These are phyloP conservation scores for Perizoma affinitatum DNA, from an alignment of 2,888 invertebrate species.

Conservation along the genomic window DNA sequence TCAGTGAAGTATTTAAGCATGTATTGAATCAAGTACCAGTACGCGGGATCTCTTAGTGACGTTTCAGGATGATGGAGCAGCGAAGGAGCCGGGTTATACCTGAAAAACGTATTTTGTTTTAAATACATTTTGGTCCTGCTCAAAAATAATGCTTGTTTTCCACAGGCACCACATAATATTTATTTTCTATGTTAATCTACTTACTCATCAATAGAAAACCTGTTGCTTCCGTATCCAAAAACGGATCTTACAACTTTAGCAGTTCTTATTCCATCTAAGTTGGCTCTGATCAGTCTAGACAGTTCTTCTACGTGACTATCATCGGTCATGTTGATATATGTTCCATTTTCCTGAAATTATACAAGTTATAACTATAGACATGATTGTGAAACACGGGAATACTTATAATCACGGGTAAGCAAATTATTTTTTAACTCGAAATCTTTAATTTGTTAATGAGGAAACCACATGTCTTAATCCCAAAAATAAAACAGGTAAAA, in stretches of 20 bases:
- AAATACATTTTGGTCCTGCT: not conserved
- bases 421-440: no score
- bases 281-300: slow-evolving; percentile 67
- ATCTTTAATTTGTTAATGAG: no score
- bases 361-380: not conserved
- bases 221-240: slow-evolving; percentile 66
- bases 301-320: slow-evolving; percentile 66
- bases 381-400: no score
- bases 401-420: no score
- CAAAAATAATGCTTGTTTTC: not conserved
- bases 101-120: slow-evolving; percentile 41
- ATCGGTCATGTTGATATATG: slow-evolving; percentile 61
- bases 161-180: no score
- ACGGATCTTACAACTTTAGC: slow-evolving; percentile 65
- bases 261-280: slow-evolving; percentile 62
- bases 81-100: slow-evolving; percentile 73
- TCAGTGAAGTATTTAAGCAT: slow-evolving; percentile 63
- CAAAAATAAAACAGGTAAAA: no score
- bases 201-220: slow-evolving; percentile 59
- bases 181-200: slow-evolving; percentile 19
- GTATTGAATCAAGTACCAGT: slow-evolving; percentile 65
- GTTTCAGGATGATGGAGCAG: slow-evolving; percentile 72
- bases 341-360: slow-evolving; percentile 61
- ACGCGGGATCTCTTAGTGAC: slow-evolving; percentile 67
- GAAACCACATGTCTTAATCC: no score